Conservation (phyloP, 2,888 invertebrate genomes). For the Podabrus alpinus region DNA sequence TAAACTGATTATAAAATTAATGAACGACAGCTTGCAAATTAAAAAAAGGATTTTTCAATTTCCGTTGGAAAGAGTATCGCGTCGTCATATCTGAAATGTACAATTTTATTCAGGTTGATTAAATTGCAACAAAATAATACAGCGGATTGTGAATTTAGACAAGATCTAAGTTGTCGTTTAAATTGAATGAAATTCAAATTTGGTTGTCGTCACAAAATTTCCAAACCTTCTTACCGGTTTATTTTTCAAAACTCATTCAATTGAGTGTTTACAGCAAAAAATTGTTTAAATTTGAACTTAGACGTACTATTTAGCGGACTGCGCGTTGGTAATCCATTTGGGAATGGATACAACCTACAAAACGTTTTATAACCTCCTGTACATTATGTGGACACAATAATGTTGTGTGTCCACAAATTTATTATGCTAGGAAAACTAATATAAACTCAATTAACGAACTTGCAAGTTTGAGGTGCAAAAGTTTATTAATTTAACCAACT, state of each 20-base stretch:
- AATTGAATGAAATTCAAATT: neutral
- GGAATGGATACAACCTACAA: neutral
- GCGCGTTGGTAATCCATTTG: neutral
- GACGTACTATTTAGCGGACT: too few species aligned
- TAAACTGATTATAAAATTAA: neutral
- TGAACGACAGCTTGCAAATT: neutral
- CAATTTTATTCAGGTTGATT: neutral
- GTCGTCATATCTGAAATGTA: neutral
- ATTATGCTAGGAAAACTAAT: neutral
- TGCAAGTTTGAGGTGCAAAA: neutral
- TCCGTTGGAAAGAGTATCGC: neutral
- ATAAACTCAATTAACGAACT: neutral
- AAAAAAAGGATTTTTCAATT: neutral
- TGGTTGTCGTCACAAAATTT: neutral
- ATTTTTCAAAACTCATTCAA: neutral
- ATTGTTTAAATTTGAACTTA: neutral
- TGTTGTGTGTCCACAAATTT: neutral
- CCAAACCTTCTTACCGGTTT: neutral
- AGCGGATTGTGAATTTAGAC: neutral
- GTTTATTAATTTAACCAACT: neutral
- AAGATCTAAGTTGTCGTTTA: neutral
- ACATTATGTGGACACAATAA: neutral
- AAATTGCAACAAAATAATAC: neutral
- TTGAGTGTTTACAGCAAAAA: neutral
- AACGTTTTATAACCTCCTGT: neutral